A percentile compares a stretch with the other conserved stretches of the same genome.
Conservation (phyloP, 2,113 vertebrate genomes). For the Pipra filicauda region DNA sequence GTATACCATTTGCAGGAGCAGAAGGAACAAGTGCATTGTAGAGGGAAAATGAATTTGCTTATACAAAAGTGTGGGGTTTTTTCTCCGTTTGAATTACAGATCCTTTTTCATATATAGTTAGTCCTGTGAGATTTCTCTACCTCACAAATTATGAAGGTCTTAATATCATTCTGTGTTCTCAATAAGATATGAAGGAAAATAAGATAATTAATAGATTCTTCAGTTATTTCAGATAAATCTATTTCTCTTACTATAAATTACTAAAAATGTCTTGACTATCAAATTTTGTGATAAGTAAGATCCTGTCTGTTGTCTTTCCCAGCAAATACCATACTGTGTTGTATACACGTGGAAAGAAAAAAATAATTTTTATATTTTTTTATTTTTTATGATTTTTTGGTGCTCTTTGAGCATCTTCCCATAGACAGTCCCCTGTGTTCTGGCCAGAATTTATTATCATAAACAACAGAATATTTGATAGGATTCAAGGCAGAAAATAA, state of each 20-base stretch:
- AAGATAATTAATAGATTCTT: neutral
- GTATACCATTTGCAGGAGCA: neutral
- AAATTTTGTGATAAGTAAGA: neutral
- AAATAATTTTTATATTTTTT: neutral
- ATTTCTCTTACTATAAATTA: neutral
- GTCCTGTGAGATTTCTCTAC: neutral
- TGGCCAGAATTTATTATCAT: neutral
- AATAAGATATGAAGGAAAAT: neutral
- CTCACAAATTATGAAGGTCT: neutral
- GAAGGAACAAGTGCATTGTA: neutral
- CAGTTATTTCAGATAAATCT: neutral
- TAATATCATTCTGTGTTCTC: neutral
- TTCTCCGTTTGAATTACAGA: neutral
- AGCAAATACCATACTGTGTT: neutral
- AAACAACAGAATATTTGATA: neutral
- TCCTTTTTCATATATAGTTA: neutral
- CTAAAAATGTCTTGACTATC: neutral
- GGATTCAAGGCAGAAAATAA: neutral
- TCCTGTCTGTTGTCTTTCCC: neutral
- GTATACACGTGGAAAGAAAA: neutral
- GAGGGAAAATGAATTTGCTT: neutral
- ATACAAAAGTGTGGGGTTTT: neutral
- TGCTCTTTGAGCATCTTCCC: neutral
- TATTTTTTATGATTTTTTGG: neutral
- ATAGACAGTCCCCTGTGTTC: neutral